A percentile compares a stretch with the other conserved stretches of the same genome.
Conservation (phyloP, 2,797 vertebrate genomes). For the Lagodon rhomboides region DNA sequence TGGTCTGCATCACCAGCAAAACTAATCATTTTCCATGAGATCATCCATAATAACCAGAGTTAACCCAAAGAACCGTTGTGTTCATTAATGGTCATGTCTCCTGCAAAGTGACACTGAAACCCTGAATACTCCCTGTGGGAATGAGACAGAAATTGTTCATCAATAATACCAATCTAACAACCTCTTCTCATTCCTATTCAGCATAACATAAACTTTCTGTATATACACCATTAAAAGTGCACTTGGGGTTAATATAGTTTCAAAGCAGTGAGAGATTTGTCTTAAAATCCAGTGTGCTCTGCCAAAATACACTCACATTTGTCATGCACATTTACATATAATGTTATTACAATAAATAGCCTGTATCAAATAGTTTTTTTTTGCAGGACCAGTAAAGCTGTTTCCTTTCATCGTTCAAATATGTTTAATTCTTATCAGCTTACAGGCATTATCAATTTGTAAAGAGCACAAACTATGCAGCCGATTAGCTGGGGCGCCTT, state of each 20-base stretch:
- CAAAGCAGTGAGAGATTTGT: slow-evolving; percentile 1
- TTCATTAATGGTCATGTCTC: background rate
- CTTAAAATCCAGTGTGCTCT: background rate
- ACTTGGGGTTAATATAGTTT: slow-evolving; percentile 1
- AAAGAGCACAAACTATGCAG: slow-evolving; percentile 13
- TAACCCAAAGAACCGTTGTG: background rate
- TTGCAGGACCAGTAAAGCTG: background rate
- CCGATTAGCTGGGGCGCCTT: background rate
- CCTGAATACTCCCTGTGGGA: background rate
- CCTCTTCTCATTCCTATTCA: background rate
- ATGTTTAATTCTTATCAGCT: background rate
- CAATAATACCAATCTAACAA: background rate
- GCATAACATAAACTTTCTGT: background rate
- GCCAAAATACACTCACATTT: slow-evolving; percentile 27
- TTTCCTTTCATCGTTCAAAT: background rate
- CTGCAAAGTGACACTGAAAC: slow-evolving; percentile 4
- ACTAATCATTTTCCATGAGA: slow-evolving; percentile 6
- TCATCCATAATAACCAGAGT: slow-evolving; percentile 5
- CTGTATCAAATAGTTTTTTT: slow-evolving; percentile 10
- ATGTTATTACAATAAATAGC: slow-evolving; percentile 13
- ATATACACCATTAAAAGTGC: background rate
- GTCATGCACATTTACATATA: slow-evolving; percentile 17
- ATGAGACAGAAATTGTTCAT: background rate
- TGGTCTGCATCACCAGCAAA: slow-evolving; percentile 16
- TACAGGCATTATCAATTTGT: background rate